These are phyloP conservation scores for Caenorhabditis plicata DNA, from an alignment of 2,888 invertebrate genomes.

Conservation along the genomic window DNA sequence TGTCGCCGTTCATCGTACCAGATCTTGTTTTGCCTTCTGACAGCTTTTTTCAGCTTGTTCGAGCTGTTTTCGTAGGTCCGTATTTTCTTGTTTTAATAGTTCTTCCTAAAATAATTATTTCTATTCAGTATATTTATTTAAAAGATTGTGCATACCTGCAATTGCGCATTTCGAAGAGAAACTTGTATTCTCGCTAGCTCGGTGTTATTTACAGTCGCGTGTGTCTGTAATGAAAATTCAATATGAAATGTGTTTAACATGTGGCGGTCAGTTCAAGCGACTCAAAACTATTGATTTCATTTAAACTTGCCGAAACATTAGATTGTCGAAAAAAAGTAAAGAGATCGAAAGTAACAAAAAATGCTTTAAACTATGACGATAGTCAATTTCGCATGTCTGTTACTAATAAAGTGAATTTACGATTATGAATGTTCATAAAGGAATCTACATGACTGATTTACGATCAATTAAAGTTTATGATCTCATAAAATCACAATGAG, in stretches of 20 bases:
- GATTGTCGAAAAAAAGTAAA: no score
- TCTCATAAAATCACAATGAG: no score
- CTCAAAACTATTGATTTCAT: no score
- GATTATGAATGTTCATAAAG: no score
- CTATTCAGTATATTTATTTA: not conserved
- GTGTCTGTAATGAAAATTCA: constrained; percentile 13
- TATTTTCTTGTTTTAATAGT: constrained; percentile 54
- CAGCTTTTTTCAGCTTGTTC: constrained; percentile 34
- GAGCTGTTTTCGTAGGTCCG: constrained; percentile 45
- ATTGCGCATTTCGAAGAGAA: constrained; percentile 51
- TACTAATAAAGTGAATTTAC: no score
- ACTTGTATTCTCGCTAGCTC: constrained; percentile 61
- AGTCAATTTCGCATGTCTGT: no score
- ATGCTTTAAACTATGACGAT: no score
- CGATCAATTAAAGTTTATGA: not conserved
- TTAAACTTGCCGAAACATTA: no score
- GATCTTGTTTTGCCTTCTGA: constrained; percentile 15
- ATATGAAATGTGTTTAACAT: not conserved
- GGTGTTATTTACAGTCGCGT: constrained; percentile 25
- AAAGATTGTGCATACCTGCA: constrained; percentile 38
- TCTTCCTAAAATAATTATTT: constrained; percentile 46
- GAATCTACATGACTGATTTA: not conserved
- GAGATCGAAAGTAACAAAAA: no score
- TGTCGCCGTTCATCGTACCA: not conserved
- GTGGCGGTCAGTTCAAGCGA: no score